A percentile compares a stretch with the other conserved stretches of the same genome.
Conservation (phyloP, 2,113 vertebrate species). For the Phylloscopus trochiloides region DNA sequence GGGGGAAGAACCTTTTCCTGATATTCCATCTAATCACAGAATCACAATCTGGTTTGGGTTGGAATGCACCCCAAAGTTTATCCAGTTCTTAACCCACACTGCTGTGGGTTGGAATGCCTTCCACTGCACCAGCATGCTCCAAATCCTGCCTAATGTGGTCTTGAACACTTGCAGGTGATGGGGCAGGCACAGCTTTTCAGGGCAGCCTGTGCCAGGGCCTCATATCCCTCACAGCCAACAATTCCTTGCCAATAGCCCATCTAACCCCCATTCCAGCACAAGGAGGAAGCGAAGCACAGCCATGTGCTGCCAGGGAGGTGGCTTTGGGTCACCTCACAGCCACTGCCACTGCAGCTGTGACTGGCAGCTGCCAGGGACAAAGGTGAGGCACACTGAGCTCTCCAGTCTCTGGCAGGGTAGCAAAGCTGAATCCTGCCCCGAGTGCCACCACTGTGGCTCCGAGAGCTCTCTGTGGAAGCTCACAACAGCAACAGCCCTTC, state of each 20-base stretch:
- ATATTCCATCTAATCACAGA: background rate
- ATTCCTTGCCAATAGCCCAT: background rate
- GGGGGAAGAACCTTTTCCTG: background rate
- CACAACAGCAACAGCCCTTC: background rate
- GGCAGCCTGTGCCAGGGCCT: background rate
- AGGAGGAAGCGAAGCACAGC: background rate
- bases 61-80: background rate
- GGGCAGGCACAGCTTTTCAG: background rate
- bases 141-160: rapidly evolving
- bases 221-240: background rate
- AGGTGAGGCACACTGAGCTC: background rate
- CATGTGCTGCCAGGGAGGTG: rapidly evolving
- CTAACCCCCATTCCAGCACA: rapidly evolving
- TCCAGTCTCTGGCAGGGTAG: background rate
- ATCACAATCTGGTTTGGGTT: background rate
- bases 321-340: background rate
- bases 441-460: background rate
- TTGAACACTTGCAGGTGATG: background rate
- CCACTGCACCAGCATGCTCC: background rate
- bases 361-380: background rate
- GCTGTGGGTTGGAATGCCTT: background rate
- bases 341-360: background rate
- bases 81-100: background rate
- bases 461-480: background rate
- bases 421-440: background rate